Evolutionary conservation across 2,888 invertebrate species (phyloP), one percentile per base, ranked within the genome.

Genomic region (Siphonodentalium dalli): DNA sequence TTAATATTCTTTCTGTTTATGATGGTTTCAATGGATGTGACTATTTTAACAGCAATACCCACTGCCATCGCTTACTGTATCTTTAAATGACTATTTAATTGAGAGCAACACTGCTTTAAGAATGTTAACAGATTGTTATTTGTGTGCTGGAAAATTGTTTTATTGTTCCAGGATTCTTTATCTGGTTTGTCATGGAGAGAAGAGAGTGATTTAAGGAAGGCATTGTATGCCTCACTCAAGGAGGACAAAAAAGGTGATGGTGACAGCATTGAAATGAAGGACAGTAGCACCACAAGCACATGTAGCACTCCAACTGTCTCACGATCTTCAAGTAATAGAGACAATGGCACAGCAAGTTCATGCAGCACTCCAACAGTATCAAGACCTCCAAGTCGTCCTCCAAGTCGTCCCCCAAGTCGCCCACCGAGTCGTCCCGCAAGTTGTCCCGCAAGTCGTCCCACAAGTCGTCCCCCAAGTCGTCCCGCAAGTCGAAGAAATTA

Each of bases 171-270:
- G 64, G 73, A 74, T 31, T 65, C 67, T 7, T 68, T 73, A 20
- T 56, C 71, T 15, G 81, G 80, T 5, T 52, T 82, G 33, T 77
- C 80, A 18, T 77, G 81, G 75, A 68, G 68, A 50, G 82, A 82
- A 47, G 81, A 82, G 56, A 72, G 72, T 26, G 80, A 81, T 42
- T 60, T 82, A 46, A 80, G 81, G 59, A 80, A 74, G 57, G 82
- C 82, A 1, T 58, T 82, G 42, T 81, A 81, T 66, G 80, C 80
- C 3, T 82, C 82, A 0, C 66, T 82, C 13, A 78, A 81, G 57
- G 78, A 80, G 47, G 70, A 66, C 4, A 56, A 50, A 43, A 43
- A 41, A 50, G 28, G 42, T 23, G n/a, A n/a, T n/a, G n/a, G n/a
- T n/a, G n/a, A n/a, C n/a, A n/a, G n/a, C n/a, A n/a, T n/a, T n/a